A percentile compares a stretch with the other conserved stretches of the same genome.
These are phyloP conservation scores for Bursaphelenchus okinawaensis DNA, from an alignment of 2,888 invertebrate species.

Conservation along the genomic window DNA sequence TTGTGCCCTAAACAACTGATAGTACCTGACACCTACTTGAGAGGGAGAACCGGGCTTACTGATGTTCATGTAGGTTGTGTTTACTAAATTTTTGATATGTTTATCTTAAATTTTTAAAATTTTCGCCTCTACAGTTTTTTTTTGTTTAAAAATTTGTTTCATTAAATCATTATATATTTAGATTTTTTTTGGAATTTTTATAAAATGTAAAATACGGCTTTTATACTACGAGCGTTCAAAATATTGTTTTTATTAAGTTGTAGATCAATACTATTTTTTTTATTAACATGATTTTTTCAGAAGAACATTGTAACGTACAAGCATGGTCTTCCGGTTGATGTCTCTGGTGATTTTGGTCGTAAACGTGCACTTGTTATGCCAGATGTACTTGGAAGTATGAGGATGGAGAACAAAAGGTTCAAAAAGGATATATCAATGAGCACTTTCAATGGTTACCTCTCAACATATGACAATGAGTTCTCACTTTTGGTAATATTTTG, in stretches of 20 bases:
- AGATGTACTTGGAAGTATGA: slow-evolving; percentile 15
- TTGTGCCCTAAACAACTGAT: slow-evolving; percentile 25
- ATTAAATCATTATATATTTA: too few species aligned
- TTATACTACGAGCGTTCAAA: too few species aligned
- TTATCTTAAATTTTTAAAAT: too few species aligned
- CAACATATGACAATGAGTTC: slow-evolving; percentile 41
- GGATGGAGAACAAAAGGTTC: background rate
- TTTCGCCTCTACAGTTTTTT: too few species aligned
- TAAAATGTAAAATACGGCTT: too few species aligned
- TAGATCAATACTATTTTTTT: background rate
- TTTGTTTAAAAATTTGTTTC: too few species aligned
- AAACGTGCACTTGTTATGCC: slow-evolving; percentile 22
- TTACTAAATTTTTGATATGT: background rate
- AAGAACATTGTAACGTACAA: background rate
- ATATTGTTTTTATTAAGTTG: too few species aligned
- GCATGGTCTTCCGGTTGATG: background rate
- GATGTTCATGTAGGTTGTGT: slow-evolving; percentile 25
- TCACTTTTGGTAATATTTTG: slow-evolving; percentile 25
- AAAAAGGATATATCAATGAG: slow-evolving; percentile 19
- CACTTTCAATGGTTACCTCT: slow-evolving; percentile 36
- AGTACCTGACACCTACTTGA: slow-evolving; percentile 28
- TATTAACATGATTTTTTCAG: background rate
- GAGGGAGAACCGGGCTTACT: slow-evolving; percentile 11
- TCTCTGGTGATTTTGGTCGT: background rate
- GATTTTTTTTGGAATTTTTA: too few species aligned